Evolutionary conservation across 30 jellyfish, hydroid and myxozoan genomes (phyloP).

Genomic region (Aurelia aurita): DNA sequence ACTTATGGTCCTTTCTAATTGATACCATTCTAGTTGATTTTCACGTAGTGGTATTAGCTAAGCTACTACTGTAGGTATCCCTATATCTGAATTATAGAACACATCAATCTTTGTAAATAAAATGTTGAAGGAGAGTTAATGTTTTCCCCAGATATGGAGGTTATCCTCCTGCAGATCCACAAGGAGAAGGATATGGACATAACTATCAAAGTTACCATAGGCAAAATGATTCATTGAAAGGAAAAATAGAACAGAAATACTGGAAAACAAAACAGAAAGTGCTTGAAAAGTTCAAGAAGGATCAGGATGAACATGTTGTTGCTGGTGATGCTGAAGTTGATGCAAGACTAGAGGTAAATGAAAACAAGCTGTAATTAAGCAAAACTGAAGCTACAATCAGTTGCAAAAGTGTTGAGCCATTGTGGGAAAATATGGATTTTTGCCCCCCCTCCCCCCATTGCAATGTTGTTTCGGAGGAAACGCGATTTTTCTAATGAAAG

Average conservation of each 20-base stretch:
- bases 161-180: slow-evolving; percentile 56
- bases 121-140: background rate
- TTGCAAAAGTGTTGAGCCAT: too few species aligned
- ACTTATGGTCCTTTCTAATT: too few species aligned
- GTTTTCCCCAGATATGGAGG: slow-evolving; percentile 22
- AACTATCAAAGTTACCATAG: slow-evolving; percentile 79
- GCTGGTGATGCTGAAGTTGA: slow-evolving; percentile 99
- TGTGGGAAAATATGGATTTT: too few species aligned
- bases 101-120: too few species aligned
- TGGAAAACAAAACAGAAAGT: slow-evolving; percentile 98
- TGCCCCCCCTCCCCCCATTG: too few species aligned
- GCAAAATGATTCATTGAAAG: slow-evolving; percentile 84
- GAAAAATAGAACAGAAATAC: slow-evolving; percentile 92
- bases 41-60: too few species aligned
- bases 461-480: too few species aligned
- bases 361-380: background rate
- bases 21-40: too few species aligned
- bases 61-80: too few species aligned
- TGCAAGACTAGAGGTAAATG: slow-evolving; percentile 87
- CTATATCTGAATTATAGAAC: too few species aligned
- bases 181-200: slow-evolving; percentile 81
- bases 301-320: slow-evolving; percentile 96
- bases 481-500: too few species aligned
- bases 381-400: background rate
- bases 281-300: slow-evolving; percentile 90